These are phyloP conservation scores for Notodonta ziczac DNA, from an alignment of 2,888 invertebrate species.

Conservation along the genomic window DNA sequence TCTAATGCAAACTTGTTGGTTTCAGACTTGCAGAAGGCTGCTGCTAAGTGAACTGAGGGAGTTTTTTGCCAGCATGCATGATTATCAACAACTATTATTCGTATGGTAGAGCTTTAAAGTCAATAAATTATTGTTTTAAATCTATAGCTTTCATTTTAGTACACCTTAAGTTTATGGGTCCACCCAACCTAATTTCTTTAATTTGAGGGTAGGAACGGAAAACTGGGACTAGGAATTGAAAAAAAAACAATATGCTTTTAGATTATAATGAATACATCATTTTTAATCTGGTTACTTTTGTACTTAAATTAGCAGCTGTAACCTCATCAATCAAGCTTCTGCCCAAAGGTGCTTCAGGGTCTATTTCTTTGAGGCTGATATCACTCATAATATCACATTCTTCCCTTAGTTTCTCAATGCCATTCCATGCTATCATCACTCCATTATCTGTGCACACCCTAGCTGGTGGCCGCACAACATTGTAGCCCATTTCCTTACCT, in stretches of 20 bases:
- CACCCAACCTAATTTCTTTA: too few relatives aligned
- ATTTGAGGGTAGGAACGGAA: too few relatives aligned
- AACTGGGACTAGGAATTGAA: not conserved
- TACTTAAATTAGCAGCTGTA: slow-evolving; percentile 75
- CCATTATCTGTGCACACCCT: slow-evolving; percentile 98
- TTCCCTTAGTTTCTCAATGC: slow-evolving; percentile 89
- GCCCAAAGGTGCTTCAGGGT: slow-evolving; percentile 87
- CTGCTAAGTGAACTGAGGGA: slow-evolving; percentile 50
- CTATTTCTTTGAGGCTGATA: slow-evolving; percentile 85
- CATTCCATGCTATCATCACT: slow-evolving; percentile 99
- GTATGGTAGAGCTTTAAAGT: slow-evolving; percentile 51
- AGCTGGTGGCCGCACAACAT: slow-evolving; percentile 90
- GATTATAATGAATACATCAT: slow-evolving; percentile 26
- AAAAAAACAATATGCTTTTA: slow-evolving; percentile 1
- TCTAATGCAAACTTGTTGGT: slow-evolving; percentile 24
- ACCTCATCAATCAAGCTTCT: slow-evolving; percentile 85
- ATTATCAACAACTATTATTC: slow-evolving; percentile 53
- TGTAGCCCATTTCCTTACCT: slow-evolving; percentile 86
- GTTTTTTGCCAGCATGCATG: slow-evolving; percentile 53
- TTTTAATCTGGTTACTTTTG: slow-evolving; percentile 66
- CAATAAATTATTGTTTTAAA: slow-evolving; percentile 44
- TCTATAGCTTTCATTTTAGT: slow-evolving; percentile 4
- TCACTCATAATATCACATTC: slow-evolving; percentile 71
- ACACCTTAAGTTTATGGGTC: not conserved
- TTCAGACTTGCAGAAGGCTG: slow-evolving; percentile 62